Base-by-base conservation (phyloP, 2,113 vertebrate species). In the Vidua chalybeata region DNA sequence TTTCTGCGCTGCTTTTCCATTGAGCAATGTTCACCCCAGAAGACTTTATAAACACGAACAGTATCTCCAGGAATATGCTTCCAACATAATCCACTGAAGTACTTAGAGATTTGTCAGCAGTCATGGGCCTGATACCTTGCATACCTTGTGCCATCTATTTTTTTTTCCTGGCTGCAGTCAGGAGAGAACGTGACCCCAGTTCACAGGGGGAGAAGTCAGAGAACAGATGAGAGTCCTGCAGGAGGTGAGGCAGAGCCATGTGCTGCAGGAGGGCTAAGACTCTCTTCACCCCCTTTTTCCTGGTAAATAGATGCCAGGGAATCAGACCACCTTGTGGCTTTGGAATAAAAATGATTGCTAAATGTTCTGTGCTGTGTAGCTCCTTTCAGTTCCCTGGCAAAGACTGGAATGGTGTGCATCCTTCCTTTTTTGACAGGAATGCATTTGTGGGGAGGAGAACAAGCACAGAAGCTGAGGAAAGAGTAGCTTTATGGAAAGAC, bases 1-100 rank as follows among this genome's bases (percentile, higher is more conserved):
- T 92, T 95, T 97, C 95, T 96, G 66, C 21, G 33, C 87, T 93
- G 89, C 94, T 94, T 97, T 97, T 93, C 95, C 87, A 77, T 95
- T 97, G 96, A 93, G 94, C 96, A 97, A 98, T 43, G 43, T 52
- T 93, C 83, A 81, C 94, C 88, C 83, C 85, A 69, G 51, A 92
- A 96, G 94, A 75, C 92, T 93, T 97, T 84, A 91, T 76, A 96
- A 97, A 96, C 94, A 97, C 0, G 8, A 87, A 26, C 14, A 33
- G 48, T 74, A 77, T 67, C 93, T 93, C 89, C 93, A 94, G 78
- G 83, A 97, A 94, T 54, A 84, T 6, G n/a, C 24, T 90, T 90
- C 74, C 93, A 95, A 23, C 66, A n/a, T 56, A 87, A 92, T 73
- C 67, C 71, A 81, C 87, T 11, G 55, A 58, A 83, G 55, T 31